Evolutionary conservation across 2,888 invertebrate genomes (phyloP).

Genomic region (Xestoiulus laeticollis): DNA sequence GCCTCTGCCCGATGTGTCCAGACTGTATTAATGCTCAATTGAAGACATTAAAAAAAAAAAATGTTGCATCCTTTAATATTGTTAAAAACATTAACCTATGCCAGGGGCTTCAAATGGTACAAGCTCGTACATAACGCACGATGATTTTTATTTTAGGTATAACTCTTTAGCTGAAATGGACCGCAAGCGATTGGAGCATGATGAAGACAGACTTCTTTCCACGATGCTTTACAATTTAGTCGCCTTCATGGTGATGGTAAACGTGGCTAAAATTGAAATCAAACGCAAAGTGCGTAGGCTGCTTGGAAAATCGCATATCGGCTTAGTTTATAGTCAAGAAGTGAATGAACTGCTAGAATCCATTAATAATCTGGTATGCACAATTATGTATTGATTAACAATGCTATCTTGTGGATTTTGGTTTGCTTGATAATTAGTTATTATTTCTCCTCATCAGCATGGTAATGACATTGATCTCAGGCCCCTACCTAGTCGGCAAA

Average conservation of each 20-base stretch:
- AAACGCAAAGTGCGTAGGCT: conserved; percentile 89
- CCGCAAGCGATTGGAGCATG: conserved; percentile 93
- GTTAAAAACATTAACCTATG: no score
- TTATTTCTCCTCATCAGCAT: conserved; percentile 71
- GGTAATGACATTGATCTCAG: conserved; percentile 98
- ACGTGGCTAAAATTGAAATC: conserved; percentile 83
- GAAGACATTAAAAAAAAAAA: conserved; percentile 43
- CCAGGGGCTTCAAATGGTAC: no score
- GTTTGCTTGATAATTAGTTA: not conserved
- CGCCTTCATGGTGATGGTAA: conserved; percentile 93
- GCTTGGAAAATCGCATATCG: conserved; percentile 98
- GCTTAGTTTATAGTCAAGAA: conserved; percentile 96
- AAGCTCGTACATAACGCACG: not conserved
- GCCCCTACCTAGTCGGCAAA: conserved; percentile 91
- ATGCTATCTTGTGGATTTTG: not conserved
- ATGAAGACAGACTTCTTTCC: conserved; percentile 94
- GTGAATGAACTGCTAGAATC: conserved; percentile 96
- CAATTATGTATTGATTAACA: not conserved
- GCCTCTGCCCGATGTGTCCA: no score
- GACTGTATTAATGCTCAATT: not conserved
- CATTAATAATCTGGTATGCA: conserved; percentile 85
- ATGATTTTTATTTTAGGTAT: conserved; percentile 69
- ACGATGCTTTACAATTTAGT: conserved; percentile 96
- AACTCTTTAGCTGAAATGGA: conserved; percentile 91
- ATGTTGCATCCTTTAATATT: not conserved